phyloP scores from a whole-genome alignment of 92 coral and sea anemone genomes.

The Actinostola sp. region DNA sequence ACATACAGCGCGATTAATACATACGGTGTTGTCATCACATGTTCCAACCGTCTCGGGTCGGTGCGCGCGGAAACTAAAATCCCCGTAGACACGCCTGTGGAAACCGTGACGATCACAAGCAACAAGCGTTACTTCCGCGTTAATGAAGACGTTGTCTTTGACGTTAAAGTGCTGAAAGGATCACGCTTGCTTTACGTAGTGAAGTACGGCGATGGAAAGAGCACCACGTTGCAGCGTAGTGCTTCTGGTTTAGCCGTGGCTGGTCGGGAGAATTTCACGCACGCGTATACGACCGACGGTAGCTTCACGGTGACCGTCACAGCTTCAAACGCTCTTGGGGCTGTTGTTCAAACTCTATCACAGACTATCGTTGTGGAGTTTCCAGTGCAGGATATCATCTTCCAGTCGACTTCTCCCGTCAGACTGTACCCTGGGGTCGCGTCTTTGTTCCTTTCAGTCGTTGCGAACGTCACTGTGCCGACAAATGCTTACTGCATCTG shows the following conservation, averaged over 20 bases:
- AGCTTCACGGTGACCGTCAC: constrained; percentile 60
- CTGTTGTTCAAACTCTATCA: constrained; percentile 28
- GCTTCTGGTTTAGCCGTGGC: constrained; percentile 31
- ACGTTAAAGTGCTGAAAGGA: constrained; percentile 64
- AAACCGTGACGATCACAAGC: constrained; percentile 50
- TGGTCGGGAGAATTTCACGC: constrained; percentile 49
- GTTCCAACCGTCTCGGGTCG: constrained; percentile 74
- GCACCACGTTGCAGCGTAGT: constrained; percentile 23
- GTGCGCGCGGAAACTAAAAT: constrained; percentile 36
- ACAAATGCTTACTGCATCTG: constrained; percentile 67
- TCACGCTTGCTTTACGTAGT: constrained; percentile 67
- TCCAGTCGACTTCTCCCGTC: constrained; percentile 59
- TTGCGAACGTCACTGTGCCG: constrained; percentile 57
- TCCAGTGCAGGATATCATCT: constrained; percentile 64
- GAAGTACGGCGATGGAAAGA: constrained; percentile 64
- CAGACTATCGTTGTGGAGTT: constrained; percentile 55
- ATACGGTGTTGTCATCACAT: constrained; percentile 60
- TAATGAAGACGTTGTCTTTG: constrained; percentile 47
- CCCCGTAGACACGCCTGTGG: constrained; percentile 76
- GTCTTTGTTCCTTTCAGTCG: constrained; percentile 36
- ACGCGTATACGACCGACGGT: constrained; percentile 68
- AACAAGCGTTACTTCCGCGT: constrained; percentile 68
- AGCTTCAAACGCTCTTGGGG: constrained; percentile 72
- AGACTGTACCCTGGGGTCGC: constrained; percentile 62
- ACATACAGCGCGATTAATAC: constrained; percentile 61